phyloP scores from a whole-genome alignment of 2,888 invertebrate species.

The Morpho achilles region DNA sequence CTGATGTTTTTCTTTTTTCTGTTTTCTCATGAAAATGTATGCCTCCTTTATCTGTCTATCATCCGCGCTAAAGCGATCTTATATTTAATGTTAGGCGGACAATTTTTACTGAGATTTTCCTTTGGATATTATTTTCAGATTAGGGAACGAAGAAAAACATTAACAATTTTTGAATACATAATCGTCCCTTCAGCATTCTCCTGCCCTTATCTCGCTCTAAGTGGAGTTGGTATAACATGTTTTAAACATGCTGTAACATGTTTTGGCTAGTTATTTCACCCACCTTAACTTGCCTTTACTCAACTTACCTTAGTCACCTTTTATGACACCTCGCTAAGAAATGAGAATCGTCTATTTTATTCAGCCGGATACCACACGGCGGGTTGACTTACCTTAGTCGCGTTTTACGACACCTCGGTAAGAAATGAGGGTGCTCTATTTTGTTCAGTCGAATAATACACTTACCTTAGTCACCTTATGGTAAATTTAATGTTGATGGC shows the following conservation, averaged over 20 bases:
- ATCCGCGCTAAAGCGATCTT: constrained; percentile 62
- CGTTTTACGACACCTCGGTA: no score
- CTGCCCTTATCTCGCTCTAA: no score
- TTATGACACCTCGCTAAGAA: no score
- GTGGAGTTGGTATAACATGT: no score
- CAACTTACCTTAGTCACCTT: no score
- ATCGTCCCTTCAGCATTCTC: no score
- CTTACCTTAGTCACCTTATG: constrained; percentile 1
- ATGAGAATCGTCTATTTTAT: constrained; percentile 25
- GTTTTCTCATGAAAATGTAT: constrained; percentile 64
- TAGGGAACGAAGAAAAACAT: constrained; percentile 39
- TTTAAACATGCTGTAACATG: no score
- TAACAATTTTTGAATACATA: constrained; percentile 23
- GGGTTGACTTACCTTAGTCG: no score
- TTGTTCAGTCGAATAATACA: constrained; percentile 16
- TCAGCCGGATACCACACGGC: constrained; percentile 8
- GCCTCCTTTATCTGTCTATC: constrained; percentile 64
- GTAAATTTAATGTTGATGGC: no score
- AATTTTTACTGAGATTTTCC: constrained; percentile 49
- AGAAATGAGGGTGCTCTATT: constrained; percentile 20
- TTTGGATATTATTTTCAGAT: constrained; percentile 47
- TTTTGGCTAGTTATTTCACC: no score
- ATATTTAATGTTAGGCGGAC: constrained; percentile 64
- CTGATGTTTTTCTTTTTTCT: constrained; percentile 42
- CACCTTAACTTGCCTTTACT: no score